Base-by-base conservation (phyloP, 2,888 invertebrate species). In the Drosophila trichaetosa region DNA sequence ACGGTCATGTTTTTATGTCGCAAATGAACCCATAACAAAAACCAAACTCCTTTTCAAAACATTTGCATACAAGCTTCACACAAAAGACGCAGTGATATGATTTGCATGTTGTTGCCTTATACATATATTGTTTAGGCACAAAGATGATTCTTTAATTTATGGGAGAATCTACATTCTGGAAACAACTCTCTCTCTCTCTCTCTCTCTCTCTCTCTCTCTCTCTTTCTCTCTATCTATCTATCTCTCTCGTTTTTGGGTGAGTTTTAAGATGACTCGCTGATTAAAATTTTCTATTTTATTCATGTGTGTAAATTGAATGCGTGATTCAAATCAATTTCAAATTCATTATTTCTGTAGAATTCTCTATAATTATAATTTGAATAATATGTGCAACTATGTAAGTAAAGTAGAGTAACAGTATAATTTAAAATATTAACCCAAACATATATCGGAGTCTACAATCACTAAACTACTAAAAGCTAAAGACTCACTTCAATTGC, bases 1-100 rank as follows among this genome's bases (percentile, higher is more conserved):
- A 73, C 21, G 60, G 46, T 24, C 64, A 21, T 60, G 59, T 74
- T 78, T 82, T 76, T 79, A 82, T 74, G 64, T 38, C 64, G 27
- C 56, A 40, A 54, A 46, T 83, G 72, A 34, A 18, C n/a, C 4
- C 24, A 49, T 13, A 49, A 5, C 13, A 38, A 51, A 5, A 68
- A 27, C 24, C 24, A 68, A 59, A 48, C 46, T 31, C 18, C 24
- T n/a, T 52, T 66, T 69, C 29, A 66, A 51, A 53, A 59, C 16
- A 40, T 48, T 63, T 54, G 29, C 33, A 33, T 33, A 36, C 31
- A 36, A 27, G 52, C n/a, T 36, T 33, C n/a, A 62, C 48, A 68
- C 33, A 53, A 42, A 49, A 52, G 27, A 18, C n/a, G 11, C 18
- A 18, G n/a, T 27, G 40, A 57, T 59, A 49, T 69, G 46, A 53